phyloP scores from a whole-genome alignment of 2,797 vertebrate genomes.

The Rachycentron canadum region DNA sequence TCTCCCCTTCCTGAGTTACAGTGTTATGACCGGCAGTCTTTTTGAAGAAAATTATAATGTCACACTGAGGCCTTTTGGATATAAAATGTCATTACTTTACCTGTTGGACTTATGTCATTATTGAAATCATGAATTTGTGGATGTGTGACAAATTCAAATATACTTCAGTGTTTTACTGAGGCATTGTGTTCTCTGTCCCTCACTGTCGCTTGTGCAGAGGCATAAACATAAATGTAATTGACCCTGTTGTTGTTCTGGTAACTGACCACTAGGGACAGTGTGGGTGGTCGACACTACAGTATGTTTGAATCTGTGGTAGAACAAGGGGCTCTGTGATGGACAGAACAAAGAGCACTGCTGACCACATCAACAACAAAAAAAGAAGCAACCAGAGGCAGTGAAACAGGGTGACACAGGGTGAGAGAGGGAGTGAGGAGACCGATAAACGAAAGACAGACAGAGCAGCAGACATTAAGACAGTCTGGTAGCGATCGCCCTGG shows the following conservation, averaged over 20 bases:
- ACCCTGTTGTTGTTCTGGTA: slow-evolving; percentile 31
- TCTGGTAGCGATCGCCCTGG: slow-evolving; percentile 48
- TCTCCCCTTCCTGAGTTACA: too few relatives aligned
- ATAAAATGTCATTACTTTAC: too few relatives aligned
- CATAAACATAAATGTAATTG: background rate
- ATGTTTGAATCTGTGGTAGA: slow-evolving; percentile 42
- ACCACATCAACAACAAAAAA: slow-evolving; percentile 58
- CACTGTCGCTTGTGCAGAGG: too few relatives aligned
- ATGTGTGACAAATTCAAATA: too few relatives aligned
- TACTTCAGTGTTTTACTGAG: too few relatives aligned
- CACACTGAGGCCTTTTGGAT: too few relatives aligned
- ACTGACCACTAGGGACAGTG: slow-evolving; percentile 53
- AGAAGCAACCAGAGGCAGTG: background rate
- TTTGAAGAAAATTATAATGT: too few relatives aligned
- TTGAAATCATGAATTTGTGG: too few relatives aligned
- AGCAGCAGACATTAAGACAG: background rate
- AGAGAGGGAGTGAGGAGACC: background rate
- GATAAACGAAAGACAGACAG: background rate
- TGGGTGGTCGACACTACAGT: slow-evolving; percentile 41
- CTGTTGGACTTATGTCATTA: too few relatives aligned
- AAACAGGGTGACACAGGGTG: slow-evolving; percentile 23
- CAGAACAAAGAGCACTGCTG: slow-evolving; percentile 71
- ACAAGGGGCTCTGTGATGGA: slow-evolving; percentile 67
- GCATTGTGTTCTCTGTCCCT: too few relatives aligned
- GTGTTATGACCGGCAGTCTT: too few relatives aligned